These are phyloP conservation scores for Drosophila burlai DNA, from an alignment of 1,140 invertebrate genomes.

Conservation along the genomic window DNA sequence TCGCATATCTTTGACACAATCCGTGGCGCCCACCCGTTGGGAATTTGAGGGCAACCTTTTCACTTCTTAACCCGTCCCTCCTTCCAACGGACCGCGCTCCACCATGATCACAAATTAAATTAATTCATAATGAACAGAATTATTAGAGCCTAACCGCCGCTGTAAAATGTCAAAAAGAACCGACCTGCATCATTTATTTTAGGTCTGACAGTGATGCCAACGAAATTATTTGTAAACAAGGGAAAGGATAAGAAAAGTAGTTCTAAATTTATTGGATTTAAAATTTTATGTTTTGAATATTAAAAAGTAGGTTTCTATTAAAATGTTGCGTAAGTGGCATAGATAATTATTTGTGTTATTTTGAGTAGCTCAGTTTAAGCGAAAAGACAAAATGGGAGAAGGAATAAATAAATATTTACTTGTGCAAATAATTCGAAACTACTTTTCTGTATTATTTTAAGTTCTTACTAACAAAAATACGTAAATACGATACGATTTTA, in stretches of 20 bases:
- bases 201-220: slow-evolving; percentile 35
- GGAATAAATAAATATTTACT: too few relatives aligned
- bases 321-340: too few relatives aligned
- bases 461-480: too few relatives aligned
- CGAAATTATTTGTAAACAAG: not conserved
- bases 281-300: not conserved
- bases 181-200: slow-evolving; percentile 30
- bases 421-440: too few relatives aligned
- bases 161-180: slow-evolving; percentile 20
- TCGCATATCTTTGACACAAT: slow-evolving; percentile 83
- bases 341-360: too few relatives aligned
- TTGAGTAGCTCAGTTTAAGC: too few relatives aligned
- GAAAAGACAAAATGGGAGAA: too few relatives aligned
- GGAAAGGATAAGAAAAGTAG: not conserved
- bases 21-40: slow-evolving; percentile 78
- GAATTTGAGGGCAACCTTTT: slow-evolving; percentile 79
- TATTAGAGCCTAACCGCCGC: slow-evolving; percentile 67
- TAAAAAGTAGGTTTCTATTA: not conserved
- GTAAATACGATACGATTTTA: too few relatives aligned
- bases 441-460: too few relatives aligned
- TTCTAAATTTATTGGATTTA: not conserved
- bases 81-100: slow-evolving; percentile 1
- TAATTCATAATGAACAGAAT: slow-evolving; percentile 81
- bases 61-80: slow-evolving; percentile 17
- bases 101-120: slow-evolving; percentile 69